Percentiles rank a stretch among this genome's conserved stretches.
These are phyloP conservation scores for Drosophila subquinaria DNA, from an alignment of 2,888 invertebrate species.

Conservation along the genomic window DNA sequence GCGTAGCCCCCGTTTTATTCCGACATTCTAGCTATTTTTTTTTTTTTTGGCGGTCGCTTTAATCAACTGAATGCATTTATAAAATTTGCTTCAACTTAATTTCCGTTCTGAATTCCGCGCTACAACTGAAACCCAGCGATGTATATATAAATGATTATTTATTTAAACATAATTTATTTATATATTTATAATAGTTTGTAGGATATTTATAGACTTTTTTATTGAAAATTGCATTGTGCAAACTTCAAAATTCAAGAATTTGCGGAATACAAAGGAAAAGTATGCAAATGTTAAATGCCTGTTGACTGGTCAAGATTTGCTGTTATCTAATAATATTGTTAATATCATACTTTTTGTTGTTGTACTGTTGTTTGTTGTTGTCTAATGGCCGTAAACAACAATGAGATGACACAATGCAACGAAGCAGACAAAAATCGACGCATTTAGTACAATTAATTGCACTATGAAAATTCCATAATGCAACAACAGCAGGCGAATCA, in stretches of 20 bases:
- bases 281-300: conserved; percentile 15
- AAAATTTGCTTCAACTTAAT: neutral
- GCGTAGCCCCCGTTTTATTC: neutral
- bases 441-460: conserved; percentile 36
- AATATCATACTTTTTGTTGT: neutral
- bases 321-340: conserved; percentile 17
- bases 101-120: neutral
- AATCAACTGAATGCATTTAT: neutral
- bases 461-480: conserved; percentile 15
- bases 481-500: conserved; percentile 2
- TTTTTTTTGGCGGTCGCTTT: neutral
- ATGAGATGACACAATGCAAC: conserved; percentile 7
- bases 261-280: neutral
- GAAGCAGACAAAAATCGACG: conserved; percentile 3
- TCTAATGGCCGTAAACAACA: conserved; percentile 14
- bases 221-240: neutral
- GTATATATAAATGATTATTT: neutral
- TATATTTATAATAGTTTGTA: neutral
- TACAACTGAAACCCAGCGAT: neutral
- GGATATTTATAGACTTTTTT: neutral
- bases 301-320: conserved; percentile 12
- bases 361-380: neutral
- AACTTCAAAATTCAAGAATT: neutral
- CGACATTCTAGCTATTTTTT: neutral
- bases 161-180: neutral